Percentiles rank a stretch among this genome's conserved stretches.
These are phyloP conservation scores for Halictus ligatus DNA, from an alignment of 2,888 invertebrate genomes.

Conservation along the genomic window DNA sequence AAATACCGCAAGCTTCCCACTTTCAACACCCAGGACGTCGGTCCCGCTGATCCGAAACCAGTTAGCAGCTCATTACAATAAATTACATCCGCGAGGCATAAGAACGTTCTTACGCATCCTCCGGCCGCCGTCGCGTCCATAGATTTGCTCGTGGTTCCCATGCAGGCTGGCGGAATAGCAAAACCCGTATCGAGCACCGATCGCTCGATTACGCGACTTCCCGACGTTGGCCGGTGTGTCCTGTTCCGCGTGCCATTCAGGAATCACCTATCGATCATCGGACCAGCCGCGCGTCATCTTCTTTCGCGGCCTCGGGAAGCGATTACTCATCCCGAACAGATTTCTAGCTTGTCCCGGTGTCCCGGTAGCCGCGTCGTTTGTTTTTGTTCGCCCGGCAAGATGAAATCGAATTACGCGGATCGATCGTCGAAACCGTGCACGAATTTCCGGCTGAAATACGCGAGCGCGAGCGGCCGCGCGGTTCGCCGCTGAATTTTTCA, in stretches of 20 bases:
- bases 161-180: background rate
- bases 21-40: background rate
- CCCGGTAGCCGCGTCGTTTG: background rate
- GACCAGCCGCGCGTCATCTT: background rate
- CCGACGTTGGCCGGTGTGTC: background rate
- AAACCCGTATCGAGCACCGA: background rate
- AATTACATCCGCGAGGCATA: background rate
- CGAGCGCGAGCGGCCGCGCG: conserved; percentile 51
- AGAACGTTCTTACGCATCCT: background rate
- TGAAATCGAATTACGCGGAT: conserved; percentile 57
- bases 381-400: conserved; percentile 29
- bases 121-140: background rate
- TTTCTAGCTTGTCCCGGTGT: background rate
- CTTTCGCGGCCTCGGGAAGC: conserved; percentile 11
- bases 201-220: conserved; percentile 1
- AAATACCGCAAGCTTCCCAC: background rate
- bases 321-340: conserved; percentile 22
- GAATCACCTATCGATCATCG: conserved; percentile 33
- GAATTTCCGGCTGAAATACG: conserved; percentile 61
- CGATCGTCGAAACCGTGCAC: conserved; percentile 51
- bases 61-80: conserved; percentile 9
- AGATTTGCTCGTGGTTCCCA: background rate
- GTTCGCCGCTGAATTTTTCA: conserved; percentile 61
- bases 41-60: background rate
- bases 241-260: conserved; percentile 13